Base-by-base conservation (phyloP, 2,888 invertebrate species). In the Leistus spinibarbis region DNA sequence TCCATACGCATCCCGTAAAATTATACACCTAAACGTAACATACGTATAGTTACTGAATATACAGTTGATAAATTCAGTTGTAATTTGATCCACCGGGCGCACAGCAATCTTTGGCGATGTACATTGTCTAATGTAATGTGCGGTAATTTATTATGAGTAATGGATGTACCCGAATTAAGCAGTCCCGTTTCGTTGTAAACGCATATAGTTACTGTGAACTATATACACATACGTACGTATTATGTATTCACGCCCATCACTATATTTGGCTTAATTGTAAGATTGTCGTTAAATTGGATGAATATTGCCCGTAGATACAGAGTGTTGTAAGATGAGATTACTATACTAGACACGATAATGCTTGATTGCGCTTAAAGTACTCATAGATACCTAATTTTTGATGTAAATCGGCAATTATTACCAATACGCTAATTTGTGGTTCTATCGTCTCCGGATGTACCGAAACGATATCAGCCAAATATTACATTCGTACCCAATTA, bases 41-140 rank as follows among this genome's bases (percentile, higher is more conserved):
- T 40, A 40, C 40, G 40, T 40, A 40, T 40, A 40, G n/a, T n/a
- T n/a, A 40, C 40, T 40, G 56, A 19, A 56, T 56, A 56, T 56
- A 56, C 13, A 56, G 56, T n/a, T 19, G 16, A 56, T 56, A 56
- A 19, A 56, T 56, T 40, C 40, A 40, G 40, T 40, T 40, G 40
- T 40, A 40, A 40, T 40, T 40, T 40, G 40, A 40, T 40, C 40
- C 5, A 13, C 4, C 40, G 13, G 5, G 40, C 40, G 3, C 40
- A 40, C 17, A 16, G 57, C 4, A 60, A 60, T 60, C 60, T 60
- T 60, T 60, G 60, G 10, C 10, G 9, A 22, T 27, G 16, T 64
- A 27, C 64, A 64, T 64, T 64, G 64, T 64, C 53, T 66, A 40
- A 63, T 66, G 40, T 27, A 53, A 40, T 27, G 40, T 66, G 40